A percentile compares a stretch with the other conserved stretches of the same genome.
Conservation (phyloP, 1,140 invertebrate genomes). For the Telenomus remus region DNA sequence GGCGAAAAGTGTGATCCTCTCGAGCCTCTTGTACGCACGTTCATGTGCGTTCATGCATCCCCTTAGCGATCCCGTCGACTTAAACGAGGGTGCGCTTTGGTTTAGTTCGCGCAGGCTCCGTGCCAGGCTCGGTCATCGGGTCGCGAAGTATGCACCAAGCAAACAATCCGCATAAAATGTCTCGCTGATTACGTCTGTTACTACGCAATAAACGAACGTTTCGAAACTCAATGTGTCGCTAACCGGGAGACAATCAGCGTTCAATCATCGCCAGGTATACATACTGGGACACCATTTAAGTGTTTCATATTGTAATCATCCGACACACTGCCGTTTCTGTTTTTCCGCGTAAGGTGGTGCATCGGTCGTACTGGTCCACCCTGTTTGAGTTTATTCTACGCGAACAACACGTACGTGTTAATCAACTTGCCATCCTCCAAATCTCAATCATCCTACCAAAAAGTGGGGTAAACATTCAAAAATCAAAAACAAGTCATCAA, state of each 20-base stretch:
- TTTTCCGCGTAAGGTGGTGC: constrained; percentile 62
- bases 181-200: background rate
- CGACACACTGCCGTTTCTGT: constrained; percentile 49
- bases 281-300: background rate
- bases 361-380: constrained; percentile 63
- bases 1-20: no score
- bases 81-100: constrained; percentile 63
- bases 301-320: constrained; percentile 49
- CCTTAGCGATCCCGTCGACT: constrained; percentile 34
- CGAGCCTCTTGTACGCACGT: constrained; percentile 16
- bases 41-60: constrained; percentile 44
- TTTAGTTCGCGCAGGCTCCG: constrained; percentile 68
- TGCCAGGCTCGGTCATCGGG: constrained; percentile 35
- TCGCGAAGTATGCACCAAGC: constrained; percentile 12
- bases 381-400: constrained; percentile 55
- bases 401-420: constrained; percentile 4
- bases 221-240: no score
- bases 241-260: no score
- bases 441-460: no score
- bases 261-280: no score
- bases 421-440: background rate
- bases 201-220: no score
- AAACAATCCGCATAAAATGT: constrained; percentile 1
- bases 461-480: no score
- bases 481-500: no score